These are phyloP conservation scores for Pseudococcus longispinus DNA, from an alignment of 2,888 invertebrate genomes.

Conservation along the genomic window DNA sequence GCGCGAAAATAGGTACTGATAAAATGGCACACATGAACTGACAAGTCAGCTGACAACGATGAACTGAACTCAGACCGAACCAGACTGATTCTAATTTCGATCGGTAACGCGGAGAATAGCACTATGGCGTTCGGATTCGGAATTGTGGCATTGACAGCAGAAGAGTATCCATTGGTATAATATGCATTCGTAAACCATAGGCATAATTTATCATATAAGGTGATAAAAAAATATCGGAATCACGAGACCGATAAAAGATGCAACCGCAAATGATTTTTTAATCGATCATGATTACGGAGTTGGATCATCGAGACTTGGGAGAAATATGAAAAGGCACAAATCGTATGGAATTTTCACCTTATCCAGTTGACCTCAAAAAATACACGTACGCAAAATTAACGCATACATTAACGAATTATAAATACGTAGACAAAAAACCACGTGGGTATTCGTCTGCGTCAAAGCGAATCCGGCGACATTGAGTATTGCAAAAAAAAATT, in stretches of 20 bases:
- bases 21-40: slow-evolving; percentile 30
- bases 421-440: neutral
- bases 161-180: slow-evolving; percentile 22
- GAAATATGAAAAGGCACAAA: neutral
- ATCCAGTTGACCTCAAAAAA: slow-evolving; percentile 7
- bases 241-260: neutral
- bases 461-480: neutral
- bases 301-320: too few relatives aligned
- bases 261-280: neutral
- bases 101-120: neutral
- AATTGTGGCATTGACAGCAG: slow-evolving; percentile 17
- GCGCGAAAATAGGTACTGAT: slow-evolving; percentile 4
- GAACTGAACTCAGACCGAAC: neutral
- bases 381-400: neutral
- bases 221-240: neutral
- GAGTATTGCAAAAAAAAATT: neutral
- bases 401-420: neutral
- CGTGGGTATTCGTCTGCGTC: slow-evolving; percentile 4
- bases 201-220: neutral
- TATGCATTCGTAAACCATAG: neutral
- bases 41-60: slow-evolving; percentile 39
- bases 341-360: neutral
- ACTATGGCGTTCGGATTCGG: too few relatives aligned
- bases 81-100: slow-evolving; percentile 39
- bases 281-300: neutral